Evolutionary conservation across 2,888 invertebrate species (phyloP), one percentile per base, ranked within the genome.

Genomic region (Theretra japonica): DNA sequence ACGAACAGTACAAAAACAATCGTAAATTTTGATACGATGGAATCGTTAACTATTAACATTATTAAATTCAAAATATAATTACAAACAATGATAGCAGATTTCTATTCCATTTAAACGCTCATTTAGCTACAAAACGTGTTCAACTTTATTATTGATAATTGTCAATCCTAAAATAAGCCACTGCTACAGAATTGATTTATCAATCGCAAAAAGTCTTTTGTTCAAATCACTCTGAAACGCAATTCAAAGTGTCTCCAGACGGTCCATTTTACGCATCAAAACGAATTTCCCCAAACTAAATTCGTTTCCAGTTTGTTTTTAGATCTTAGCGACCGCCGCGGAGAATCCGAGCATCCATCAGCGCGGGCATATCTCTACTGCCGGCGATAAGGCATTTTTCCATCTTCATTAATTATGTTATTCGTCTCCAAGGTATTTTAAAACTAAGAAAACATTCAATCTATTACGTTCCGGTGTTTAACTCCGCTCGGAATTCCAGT

Each of bases 271-370:
- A 81, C 84, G 83, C 80, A 78, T 77, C 77, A 81, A 87, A 87
- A 85, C 86, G 81, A 84, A 85, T 85, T 84, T 87, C 85, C 83
- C 85, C 80, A 86, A 83, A 86, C 87, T 83, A 83, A 82, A 86
- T 84, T 85, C 83, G 83, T 82, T 84, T 79, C 81, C 80, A 82
- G 88, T 90, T 89, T 88, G 88, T 89, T 92, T 92, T 90, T 91
- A 90, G 90, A 90, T 88, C 88, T 88, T 86, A 86, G 89, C 88
- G 89, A 86, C 80, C 81, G 77, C 79, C 82, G 76, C 77, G 65
- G 82, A 82, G 90, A 90, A 90, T 89, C 77, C 78, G 82, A 87
- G 83, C 91, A 90, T 92, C 88, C 89, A 86, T 93, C 92, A 90
- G 82, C 74, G 77, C 76, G 79, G 81, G 83, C 90, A 91, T 90